Evolutionary conservation across 1,140 invertebrate genomes (phyloP).

Genomic region (Calephelis nemesis): DNA sequence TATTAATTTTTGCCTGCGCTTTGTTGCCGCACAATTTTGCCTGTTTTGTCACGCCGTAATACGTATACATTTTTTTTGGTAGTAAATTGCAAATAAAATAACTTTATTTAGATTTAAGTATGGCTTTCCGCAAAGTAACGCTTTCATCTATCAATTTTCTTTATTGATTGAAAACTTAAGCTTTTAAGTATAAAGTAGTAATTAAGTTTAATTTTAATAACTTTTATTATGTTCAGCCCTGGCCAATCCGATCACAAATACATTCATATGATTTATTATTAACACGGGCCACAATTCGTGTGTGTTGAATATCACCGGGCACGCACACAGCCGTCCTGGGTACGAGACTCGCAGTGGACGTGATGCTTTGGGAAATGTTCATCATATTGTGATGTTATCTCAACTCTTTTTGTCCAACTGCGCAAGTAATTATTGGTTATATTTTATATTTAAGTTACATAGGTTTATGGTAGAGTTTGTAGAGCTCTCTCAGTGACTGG

Average conservation of each 20-base stretch:
- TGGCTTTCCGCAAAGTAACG: too few relatives aligned
- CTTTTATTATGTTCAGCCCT: constrained; percentile 33
- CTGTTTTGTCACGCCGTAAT: too few relatives aligned
- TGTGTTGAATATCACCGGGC: constrained; percentile 55
- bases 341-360: constrained; percentile 36
- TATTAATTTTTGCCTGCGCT: too few relatives aligned
- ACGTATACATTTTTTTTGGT: too few relatives aligned
- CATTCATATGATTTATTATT: constrained; percentile 75
- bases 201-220: constrained; percentile 2
- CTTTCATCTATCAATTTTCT: too few relatives aligned
- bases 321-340: constrained; percentile 42
- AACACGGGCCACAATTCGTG: constrained; percentile 60
- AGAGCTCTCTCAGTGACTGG: too few relatives aligned
- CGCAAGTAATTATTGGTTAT: constrained; percentile 14
- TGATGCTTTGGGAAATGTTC: constrained; percentile 29
- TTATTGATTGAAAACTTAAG: too few relatives aligned
- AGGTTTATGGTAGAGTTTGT: not conserved
- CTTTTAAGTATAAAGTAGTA: not conserved
- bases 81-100: too few relatives aligned
- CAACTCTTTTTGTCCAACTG: constrained; percentile 15
- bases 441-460: constrained; percentile 6
- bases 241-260: constrained; percentile 63
- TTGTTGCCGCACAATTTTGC: too few relatives aligned
- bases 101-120: too few relatives aligned
- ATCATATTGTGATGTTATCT: constrained; percentile 28